These are phyloP conservation scores for Eupithecia dodoneata DNA, from an alignment of 2,888 invertebrate genomes.

Conservation along the genomic window DNA sequence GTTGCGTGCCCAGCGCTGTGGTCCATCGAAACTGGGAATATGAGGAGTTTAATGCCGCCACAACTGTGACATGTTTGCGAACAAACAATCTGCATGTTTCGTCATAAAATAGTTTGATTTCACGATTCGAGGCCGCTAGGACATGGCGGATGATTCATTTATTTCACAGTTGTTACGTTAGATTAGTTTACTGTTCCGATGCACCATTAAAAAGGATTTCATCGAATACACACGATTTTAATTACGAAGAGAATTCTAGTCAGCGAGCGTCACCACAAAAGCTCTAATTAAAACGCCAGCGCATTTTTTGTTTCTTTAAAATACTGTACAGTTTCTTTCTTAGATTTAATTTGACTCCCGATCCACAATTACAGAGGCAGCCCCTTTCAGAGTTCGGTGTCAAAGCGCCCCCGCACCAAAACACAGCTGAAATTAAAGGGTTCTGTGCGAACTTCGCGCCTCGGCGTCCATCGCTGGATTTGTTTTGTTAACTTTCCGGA, in stretches of 20 bases:
- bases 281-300: slow-evolving; percentile 7
- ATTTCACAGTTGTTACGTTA: background rate
- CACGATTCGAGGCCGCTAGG: background rate
- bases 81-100: slow-evolving; percentile 30
- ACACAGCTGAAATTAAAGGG: slow-evolving; percentile 31
- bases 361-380: slow-evolving; percentile 68
- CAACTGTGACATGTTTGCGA: slow-evolving; percentile 36
- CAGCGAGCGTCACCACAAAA: background rate
- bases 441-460: slow-evolving; percentile 16
- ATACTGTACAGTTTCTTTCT: slow-evolving; percentile 55
- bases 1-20: slow-evolving; percentile 9
- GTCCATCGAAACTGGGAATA: slow-evolving; percentile 24
- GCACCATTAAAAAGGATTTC: background rate
- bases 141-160: background rate
- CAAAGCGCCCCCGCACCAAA: slow-evolving; percentile 56
- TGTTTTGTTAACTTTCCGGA: slow-evolving; percentile 4
- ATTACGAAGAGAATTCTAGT: background rate
- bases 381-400: slow-evolving; percentile 67
- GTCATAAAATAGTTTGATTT: slow-evolving; percentile 26
- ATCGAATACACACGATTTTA: background rate
- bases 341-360: slow-evolving; percentile 67
- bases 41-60: slow-evolving; percentile 40
- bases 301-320: slow-evolving; percentile 11
- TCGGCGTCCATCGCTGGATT: slow-evolving; percentile 35
- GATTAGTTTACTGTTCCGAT: background rate